Evolutionary conservation across 2,113 vertebrate genomes (phyloP).

Genomic region (Ramphastos sulfuratus): DNA sequence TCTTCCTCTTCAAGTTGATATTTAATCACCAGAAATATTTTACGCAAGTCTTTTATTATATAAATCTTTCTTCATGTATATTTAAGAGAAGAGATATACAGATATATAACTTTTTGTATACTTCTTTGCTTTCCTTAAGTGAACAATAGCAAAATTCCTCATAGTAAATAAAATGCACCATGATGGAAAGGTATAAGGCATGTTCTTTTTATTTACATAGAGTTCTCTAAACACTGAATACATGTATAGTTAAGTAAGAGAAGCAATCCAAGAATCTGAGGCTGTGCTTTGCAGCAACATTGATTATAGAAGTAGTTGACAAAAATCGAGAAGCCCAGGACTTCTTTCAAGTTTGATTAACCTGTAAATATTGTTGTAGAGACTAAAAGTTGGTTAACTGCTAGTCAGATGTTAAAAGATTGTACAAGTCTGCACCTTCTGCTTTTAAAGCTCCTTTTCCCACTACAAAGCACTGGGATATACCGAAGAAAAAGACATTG

Average conservation of each 20-base stretch:
- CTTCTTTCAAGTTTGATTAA: not conserved
- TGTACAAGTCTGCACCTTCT: not conserved
- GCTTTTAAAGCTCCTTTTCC: not conserved
- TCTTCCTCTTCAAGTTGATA: not conserved
- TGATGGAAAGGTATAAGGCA: not conserved
- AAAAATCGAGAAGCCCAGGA: not conserved
- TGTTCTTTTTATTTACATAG: slow-evolving; percentile 10
- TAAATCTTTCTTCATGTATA: not conserved
- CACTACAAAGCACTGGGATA: not conserved
- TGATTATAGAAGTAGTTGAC: not conserved
- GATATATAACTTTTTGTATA: not conserved
- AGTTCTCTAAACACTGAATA: not conserved
- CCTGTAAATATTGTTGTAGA: not conserved
- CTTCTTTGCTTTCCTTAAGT: not conserved
- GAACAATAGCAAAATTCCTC: slow-evolving; percentile 23
- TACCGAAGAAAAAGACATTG: not conserved
- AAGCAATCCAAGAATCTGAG: not conserved
- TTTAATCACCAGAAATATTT: not conserved
- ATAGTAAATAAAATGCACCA: not conserved
- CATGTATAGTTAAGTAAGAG: not conserved
- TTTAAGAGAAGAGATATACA: not conserved
- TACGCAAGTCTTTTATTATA: not conserved
- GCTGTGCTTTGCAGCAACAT: not conserved
- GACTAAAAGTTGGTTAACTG: not conserved
- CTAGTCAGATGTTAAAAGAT: not conserved